phyloP scores from a whole-genome alignment of 1,140 invertebrate genomes.

The Rhagoletis pomonella region DNA sequence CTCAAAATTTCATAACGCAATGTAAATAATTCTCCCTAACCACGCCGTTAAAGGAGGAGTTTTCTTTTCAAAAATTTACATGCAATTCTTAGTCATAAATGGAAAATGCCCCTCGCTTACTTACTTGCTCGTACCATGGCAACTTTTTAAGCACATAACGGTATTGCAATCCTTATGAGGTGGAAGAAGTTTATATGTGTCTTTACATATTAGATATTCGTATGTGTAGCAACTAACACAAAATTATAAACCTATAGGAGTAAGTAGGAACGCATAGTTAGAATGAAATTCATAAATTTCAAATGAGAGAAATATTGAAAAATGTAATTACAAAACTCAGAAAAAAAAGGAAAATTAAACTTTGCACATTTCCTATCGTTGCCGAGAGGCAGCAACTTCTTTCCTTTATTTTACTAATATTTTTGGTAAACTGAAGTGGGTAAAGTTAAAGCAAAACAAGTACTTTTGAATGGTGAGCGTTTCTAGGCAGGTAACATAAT shows the following conservation, averaged over 20 bases:
- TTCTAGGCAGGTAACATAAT: no score
- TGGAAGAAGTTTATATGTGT: neutral
- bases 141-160: slow-evolving; percentile 19
- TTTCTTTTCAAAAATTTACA: slow-evolving; percentile 44
- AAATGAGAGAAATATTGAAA: slow-evolving; percentile 55
- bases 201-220: no score
- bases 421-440: no score
- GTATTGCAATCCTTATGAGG: neutral
- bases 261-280: slow-evolving; percentile 19
- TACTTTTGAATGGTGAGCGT: no score
- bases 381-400: no score
- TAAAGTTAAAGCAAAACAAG: no score
- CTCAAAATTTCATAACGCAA: slow-evolving; percentile 56
- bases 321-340: neutral
- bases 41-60: slow-evolving; percentile 50
- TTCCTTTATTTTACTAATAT: no score
- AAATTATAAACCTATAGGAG: neutral
- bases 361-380: no score
- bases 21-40: slow-evolving; percentile 50
- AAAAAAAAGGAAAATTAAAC: no score
- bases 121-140: neutral
- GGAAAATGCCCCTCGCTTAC: neutral
- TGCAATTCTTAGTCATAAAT: slow-evolving; percentile 46
- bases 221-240: neutral
- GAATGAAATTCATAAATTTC: slow-evolving; percentile 54